phyloP scores from a whole-genome alignment of 1,140 invertebrate genomes.

The Triops cancriformis region DNA sequence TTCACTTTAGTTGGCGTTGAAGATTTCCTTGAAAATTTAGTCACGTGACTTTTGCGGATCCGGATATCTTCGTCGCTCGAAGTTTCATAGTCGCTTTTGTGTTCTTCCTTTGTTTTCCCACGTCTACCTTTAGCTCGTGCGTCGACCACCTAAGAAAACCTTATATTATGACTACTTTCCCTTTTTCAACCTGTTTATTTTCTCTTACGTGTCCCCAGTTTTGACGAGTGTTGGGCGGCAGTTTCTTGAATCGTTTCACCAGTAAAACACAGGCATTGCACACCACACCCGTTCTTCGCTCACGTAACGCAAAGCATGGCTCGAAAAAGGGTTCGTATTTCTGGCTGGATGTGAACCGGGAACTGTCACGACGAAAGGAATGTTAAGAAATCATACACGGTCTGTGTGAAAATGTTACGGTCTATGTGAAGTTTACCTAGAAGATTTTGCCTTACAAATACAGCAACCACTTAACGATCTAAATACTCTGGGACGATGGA shows the following conservation, averaged over 20 bases:
- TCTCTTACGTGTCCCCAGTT: conserved; percentile 76
- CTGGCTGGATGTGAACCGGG: conserved; percentile 74
- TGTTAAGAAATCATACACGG: neutral
- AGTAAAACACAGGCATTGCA: conserved; percentile 81
- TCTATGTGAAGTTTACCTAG: conserved; percentile 46
- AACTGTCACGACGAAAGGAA: conserved; percentile 47
- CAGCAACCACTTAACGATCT: conserved; percentile 74
- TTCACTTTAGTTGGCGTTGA: conserved; percentile 2
- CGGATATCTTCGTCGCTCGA: conserved; percentile 56
- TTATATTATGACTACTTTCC: neutral
- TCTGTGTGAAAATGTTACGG: conserved; percentile 16
- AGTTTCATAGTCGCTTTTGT: conserved; percentile 45
- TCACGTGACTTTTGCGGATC: neutral
- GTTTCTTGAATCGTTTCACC: conserved; percentile 76
- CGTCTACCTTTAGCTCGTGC: neutral
- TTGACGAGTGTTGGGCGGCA: conserved; percentile 62
- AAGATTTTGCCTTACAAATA: conserved; percentile 81
- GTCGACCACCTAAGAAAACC: neutral
- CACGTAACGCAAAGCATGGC: conserved; percentile 64
- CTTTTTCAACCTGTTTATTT: neutral
- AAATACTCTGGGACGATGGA: conserved; percentile 82
- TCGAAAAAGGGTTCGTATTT: conserved; percentile 80
- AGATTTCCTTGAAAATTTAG: neutral
- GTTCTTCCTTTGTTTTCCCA: neutral
- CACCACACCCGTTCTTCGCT: conserved; percentile 69